These are phyloP conservation scores for Acanthosepion esculentum DNA, from an alignment of 2,888 invertebrate genomes.

Conservation along the genomic window DNA sequence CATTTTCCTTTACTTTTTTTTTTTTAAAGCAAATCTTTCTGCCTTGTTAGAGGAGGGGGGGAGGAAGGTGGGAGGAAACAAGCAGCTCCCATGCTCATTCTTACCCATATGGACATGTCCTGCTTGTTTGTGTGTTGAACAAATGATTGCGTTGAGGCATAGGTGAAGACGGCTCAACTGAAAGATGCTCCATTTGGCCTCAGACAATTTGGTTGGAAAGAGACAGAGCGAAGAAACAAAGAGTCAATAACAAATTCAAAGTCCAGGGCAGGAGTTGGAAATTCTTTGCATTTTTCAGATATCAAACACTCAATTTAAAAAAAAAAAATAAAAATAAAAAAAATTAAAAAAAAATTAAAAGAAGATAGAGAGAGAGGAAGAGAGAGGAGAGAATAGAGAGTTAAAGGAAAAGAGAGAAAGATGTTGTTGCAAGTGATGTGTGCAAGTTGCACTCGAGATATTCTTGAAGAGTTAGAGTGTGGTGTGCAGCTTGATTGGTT, in stretches of 20 bases:
- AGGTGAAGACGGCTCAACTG: too few species aligned
- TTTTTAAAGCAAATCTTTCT: background rate
- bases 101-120: background rate
- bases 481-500: background rate
- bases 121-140: background rate
- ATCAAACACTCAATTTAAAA: background rate
- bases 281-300: too few species aligned
- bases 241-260: too few species aligned
- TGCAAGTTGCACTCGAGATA: background rate
- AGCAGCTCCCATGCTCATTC: background rate
- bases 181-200: too few species aligned
- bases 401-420: background rate
- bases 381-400: background rate
- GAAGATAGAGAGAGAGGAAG: background rate
- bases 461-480: background rate
- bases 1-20: background rate
- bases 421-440: background rate
- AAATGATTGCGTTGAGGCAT: too few species aligned
- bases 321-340: background rate
- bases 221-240: too few species aligned
- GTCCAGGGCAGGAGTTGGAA: too few species aligned
- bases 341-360: background rate
- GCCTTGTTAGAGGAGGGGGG: too few species aligned
- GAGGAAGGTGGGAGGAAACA: too few species aligned
- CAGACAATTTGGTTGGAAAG: too few species aligned